Evolutionary conservation across 1,140 invertebrate species (phyloP), one percentile per base, ranked within the genome.

Genomic region (Nebria ingens): DNA sequence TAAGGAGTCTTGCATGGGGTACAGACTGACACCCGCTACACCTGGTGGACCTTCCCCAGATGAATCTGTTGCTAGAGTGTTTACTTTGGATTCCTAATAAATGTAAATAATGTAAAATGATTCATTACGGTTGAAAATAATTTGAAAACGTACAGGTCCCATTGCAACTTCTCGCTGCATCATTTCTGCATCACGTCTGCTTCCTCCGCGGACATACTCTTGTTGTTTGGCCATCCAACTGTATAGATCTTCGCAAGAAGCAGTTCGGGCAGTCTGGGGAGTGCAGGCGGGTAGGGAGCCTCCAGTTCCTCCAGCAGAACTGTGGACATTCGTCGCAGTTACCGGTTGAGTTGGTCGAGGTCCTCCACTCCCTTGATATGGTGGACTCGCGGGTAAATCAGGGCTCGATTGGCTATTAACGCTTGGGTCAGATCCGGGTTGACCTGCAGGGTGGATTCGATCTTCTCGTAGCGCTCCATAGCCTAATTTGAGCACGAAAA

Each of bases 151-250:
- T 34, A 34, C 25, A 6, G 25, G 25, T 9, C 25, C 25, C 6
- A 34, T n/a, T 6, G 25, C 6, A n/a, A 34, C 25, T 34, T 34
- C 25, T 34, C 25, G 25, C n/a, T 34, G 25, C n/a, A 34, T 9
- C 25, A 34, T 34, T 34, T 34, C 25, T 34, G 25, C n/a, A 9
- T 34, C 25, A 6, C 25, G 25, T 6, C 25, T 6, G 25, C 21
- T 52, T 15, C 21, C 51, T 15, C 21, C 51, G 1, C 51, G 19
- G 12, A 53, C 21, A 19, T 34, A 82, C 58, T 84, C 82, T 67
- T 94, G 89, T 62, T 95, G 92, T 64, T 91, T 89, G 0, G 89
- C 88, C 92, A 96, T 95, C 93, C 93, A 96, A 58, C 86, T 89
- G 66, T 96, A 96, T 25, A 97, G 73, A 74, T 92, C 89, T 68